These are phyloP conservation scores for Campoplex capitator DNA, from an alignment of 2,888 invertebrate species.

Conservation along the genomic window DNA sequence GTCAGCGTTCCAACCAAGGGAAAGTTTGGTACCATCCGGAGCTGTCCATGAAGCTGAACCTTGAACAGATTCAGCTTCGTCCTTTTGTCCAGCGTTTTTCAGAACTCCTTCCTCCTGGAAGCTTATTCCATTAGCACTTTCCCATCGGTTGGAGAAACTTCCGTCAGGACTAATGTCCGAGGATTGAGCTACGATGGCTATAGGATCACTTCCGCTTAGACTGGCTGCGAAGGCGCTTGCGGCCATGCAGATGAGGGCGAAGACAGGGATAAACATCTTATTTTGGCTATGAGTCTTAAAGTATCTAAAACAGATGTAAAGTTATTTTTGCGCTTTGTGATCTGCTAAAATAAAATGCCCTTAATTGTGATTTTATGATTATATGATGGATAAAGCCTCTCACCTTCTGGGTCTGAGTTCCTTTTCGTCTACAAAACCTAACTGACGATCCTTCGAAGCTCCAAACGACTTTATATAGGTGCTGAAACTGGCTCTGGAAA, in stretches of 20 bases:
- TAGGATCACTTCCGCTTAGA: slow-evolving; percentile 62
- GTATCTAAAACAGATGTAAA: neutral
- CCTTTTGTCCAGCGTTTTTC: slow-evolving; percentile 63
- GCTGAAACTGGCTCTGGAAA: slow-evolving; percentile 66
- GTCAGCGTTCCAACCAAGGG: slow-evolving; percentile 66
- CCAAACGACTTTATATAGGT: slow-evolving; percentile 75
- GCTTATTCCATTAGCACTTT: slow-evolving; percentile 76
- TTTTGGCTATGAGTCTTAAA: neutral
- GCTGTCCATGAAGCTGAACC: slow-evolving; percentile 68
- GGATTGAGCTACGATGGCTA: slow-evolving; percentile 76
- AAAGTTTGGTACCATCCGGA: slow-evolving; percentile 65
- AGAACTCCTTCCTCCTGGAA: slow-evolving; percentile 60
- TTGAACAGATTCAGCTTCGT: slow-evolving; percentile 62
- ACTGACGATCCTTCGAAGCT: slow-evolving; percentile 71
- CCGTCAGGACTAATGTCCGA: slow-evolving; percentile 78
- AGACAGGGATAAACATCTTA: slow-evolving; percentile 52
- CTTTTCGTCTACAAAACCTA: slow-evolving; percentile 49
- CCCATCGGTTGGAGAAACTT: slow-evolving; percentile 75
- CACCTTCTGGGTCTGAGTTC: slow-evolving; percentile 49
- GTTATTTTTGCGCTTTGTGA: neutral
- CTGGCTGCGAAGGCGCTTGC: slow-evolving; percentile 46
- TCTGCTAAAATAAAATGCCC: neutral
- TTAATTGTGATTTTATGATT: neutral
- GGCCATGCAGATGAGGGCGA: slow-evolving; percentile 55
- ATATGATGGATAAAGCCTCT: too few relatives aligned